Percentiles rank a stretch among this genome's conserved stretches.
Evolutionary conservation across 2,113 vertebrate species (phyloP).

Genomic region (Equus przewalskii): DNA sequence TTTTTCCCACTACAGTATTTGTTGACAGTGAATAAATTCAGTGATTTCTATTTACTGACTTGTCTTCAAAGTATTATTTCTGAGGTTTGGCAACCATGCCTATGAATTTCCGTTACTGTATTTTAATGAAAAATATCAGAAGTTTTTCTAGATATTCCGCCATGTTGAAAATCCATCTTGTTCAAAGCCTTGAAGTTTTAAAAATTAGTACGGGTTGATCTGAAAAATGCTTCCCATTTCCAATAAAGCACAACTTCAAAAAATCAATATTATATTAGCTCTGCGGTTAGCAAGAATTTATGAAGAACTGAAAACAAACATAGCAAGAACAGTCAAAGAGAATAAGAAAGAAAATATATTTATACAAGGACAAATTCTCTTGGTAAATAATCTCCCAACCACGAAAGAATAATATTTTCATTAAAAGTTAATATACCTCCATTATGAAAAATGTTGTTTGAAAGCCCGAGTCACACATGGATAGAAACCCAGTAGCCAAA

Average conservation of each 20-base stretch:
- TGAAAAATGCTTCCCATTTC: conserved; percentile 74
- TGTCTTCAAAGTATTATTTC: not conserved
- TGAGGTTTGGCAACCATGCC: not conserved
- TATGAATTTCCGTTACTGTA: not conserved
- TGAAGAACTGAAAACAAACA: conserved; percentile 62
- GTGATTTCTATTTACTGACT: not conserved
- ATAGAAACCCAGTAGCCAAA: not conserved
- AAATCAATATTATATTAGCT: conserved; percentile 76
- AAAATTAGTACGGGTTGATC: conserved; percentile 54
- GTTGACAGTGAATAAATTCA: not conserved
- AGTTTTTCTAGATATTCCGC: not conserved
- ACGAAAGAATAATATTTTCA: conserved; percentile 62
- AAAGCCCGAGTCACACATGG: not conserved
- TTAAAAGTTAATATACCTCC: conserved; percentile 38
- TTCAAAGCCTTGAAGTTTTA: not conserved
- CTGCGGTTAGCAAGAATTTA: conserved; percentile 62
- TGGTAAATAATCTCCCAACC: conserved; percentile 48
- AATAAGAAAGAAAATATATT: conserved; percentile 59
- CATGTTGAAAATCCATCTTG: not conserved
- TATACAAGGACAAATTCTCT: not conserved
- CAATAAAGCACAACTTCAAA: conserved; percentile 65
- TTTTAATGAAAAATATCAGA: conserved; percentile 1
- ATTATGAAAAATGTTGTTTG: conserved; percentile 55
- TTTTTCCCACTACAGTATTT: not conserved
- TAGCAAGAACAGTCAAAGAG: not conserved